Evolutionary conservation across 2,888 invertebrate species (phyloP), one percentile per base, ranked within the genome.

Genomic region (Drosophila diplacantha): DNA sequence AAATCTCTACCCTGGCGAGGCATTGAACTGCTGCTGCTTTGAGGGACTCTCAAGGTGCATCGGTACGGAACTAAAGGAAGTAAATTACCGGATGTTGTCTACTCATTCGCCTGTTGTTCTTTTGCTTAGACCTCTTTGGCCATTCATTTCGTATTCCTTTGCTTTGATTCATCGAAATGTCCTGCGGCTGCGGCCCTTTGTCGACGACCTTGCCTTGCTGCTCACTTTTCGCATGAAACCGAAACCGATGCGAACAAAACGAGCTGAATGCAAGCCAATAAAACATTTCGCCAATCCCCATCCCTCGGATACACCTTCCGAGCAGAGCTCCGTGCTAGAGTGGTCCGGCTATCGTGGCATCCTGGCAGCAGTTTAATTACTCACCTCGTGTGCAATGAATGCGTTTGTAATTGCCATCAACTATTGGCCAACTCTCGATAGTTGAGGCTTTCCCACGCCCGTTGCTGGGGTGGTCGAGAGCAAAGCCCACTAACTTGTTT

Each of bases 31-130:
- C 59, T 22, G 41, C 41, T 41, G 44, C 44, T 29, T 18, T 29
- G 14, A n/a, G 26, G 52, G 39, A 51, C 41, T 52, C 43, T 69
- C 71, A 69, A 72, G 75, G 69, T 72, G 73, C 64, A 75, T 69
- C 72, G 72, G 67, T 80, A 73, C 75, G 85, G 84, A 86, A 82
- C 76, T 79, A 74, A 82, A 82, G 87, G 86, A 86, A 86, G 86
- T 81, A 84, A 85, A 85, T 85, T 83, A 85, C 86, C 86, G 86
- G 86, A 86, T 86, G 86, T 86, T 87, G 86, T 86, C 82, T 85
- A 80, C 83, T 84, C 74, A 80, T 85, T 80, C 73, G 65, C 72
- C 75, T 75, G 81, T 84, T 84, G 75, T 70, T 73, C 72, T 72
- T 81, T 72, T 66, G 56, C 29, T 16, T 29, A 5, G 24, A 41